Percentiles rank a stretch among this genome's conserved stretches.
Evolutionary conservation across 2,113 vertebrate species (phyloP).

Genomic region (Syngnathus scovelli): DNA sequence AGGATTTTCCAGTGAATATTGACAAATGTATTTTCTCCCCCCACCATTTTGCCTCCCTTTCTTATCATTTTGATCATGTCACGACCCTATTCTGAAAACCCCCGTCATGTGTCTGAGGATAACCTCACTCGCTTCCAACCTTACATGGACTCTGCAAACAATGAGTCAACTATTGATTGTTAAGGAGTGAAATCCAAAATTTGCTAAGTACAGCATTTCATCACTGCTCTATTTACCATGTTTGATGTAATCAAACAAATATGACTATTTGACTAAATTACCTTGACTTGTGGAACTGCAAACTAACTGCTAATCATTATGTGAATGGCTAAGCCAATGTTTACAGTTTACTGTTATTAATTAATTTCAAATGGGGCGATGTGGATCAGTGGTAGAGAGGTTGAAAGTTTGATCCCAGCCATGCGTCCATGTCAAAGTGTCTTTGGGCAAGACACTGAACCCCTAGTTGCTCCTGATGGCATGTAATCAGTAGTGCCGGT

Average conservation of each 20-base stretch:
- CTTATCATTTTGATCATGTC: background rate
- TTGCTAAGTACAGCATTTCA: conserved; percentile 20
- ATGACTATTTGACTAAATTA: background rate
- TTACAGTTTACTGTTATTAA: background rate
- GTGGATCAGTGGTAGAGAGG: too few relatives aligned
- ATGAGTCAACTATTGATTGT: conserved; percentile 28
- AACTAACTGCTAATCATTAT: background rate
- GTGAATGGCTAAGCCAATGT: background rate
- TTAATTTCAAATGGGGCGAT: too few relatives aligned
- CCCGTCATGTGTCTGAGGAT: background rate
- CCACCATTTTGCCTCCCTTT: background rate
- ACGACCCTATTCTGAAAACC: background rate
- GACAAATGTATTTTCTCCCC: background rate
- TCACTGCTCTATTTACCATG: conserved; percentile 12
- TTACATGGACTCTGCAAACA: conserved; percentile 14
- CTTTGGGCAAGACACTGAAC: too few relatives aligned
- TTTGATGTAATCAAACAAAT: conserved; percentile 1
- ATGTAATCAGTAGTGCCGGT: too few relatives aligned
- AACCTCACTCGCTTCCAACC: background rate
- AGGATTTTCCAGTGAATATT: background rate
- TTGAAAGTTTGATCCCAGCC: too few relatives aligned
- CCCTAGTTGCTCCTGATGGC: too few relatives aligned
- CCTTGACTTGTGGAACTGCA: conserved; percentile 3
- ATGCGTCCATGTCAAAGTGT: too few relatives aligned
- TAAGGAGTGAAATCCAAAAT: conserved; percentile 18